Conservation (phyloP, 2,113 vertebrate genomes). For the Vidua chalybeata region DNA sequence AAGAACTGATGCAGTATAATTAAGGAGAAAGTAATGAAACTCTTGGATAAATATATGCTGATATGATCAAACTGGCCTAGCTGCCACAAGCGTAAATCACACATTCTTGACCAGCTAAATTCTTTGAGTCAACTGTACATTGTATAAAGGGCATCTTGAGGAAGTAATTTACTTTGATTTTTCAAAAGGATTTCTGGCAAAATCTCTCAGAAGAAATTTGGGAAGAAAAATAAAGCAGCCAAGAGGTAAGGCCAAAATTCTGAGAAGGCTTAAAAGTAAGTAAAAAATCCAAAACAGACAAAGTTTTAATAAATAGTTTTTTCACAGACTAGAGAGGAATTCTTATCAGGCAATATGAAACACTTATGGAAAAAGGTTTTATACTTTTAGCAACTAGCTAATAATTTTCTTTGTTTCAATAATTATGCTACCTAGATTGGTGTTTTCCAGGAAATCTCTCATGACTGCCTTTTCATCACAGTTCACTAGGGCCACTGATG, state of each 20-base stretch:
- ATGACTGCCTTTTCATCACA: neutral
- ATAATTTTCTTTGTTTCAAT: neutral
- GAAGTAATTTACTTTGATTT: constrained; percentile 31
- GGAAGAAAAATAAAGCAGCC: neutral
- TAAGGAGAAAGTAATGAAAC: neutral
- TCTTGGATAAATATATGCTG: neutral
- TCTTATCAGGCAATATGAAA: neutral
- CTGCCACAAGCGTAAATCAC: neutral
- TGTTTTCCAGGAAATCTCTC: neutral
- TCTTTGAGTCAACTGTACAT: constrained; percentile 10
- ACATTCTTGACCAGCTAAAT: neutral
- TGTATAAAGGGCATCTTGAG: neutral
- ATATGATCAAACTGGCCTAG: neutral
- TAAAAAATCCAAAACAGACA: neutral
- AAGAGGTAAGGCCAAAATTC: neutral
- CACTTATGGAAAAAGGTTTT: neutral
- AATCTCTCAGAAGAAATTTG: neutral
- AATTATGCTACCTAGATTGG: neutral
- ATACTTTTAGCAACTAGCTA: neutral
- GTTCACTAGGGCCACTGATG: neutral
- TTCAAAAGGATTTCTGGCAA: constrained; percentile 26
- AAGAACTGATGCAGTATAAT: neutral
- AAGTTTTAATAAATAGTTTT: neutral
- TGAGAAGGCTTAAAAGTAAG: neutral
- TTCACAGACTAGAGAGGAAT: neutral